Percentiles rank a stretch among this genome's conserved stretches.
Conservation (phyloP, 2,113 vertebrate species). For the Anthoscopus minutus region DNA sequence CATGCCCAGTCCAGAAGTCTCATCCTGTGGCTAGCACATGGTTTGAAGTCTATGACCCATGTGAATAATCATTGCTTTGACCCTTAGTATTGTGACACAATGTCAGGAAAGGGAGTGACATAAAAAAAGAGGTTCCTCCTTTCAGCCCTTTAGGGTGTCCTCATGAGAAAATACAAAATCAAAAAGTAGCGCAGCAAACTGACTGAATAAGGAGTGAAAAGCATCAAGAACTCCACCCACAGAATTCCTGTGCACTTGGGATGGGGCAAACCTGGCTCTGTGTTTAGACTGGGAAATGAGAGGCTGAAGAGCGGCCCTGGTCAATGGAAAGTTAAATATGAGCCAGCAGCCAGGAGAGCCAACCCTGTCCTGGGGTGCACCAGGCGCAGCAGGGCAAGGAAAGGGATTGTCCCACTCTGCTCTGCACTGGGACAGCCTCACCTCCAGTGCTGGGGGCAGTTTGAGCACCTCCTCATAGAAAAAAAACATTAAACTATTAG, state of each 20-base stretch:
- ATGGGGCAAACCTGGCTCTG: not conserved
- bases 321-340: fast-evolving
- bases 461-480: no score
- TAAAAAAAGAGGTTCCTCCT: not conserved
- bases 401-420: not conserved
- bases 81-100: not conserved
- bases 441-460: not conserved
- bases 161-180: not conserved
- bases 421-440: not conserved
- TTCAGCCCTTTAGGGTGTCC: not conserved
- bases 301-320: not conserved
- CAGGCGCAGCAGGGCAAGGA: fast-evolving
- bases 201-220: not conserved
- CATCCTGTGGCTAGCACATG: not conserved
- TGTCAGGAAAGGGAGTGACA: not conserved
- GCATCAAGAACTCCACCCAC: not conserved
- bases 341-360: not conserved
- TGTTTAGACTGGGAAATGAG: not conserved
- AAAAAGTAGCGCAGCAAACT: not conserved
- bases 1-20: not conserved
- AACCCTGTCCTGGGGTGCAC: not conserved
- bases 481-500: not conserved
- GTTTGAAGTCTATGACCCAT: not conserved
- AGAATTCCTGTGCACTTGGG: not conserved
- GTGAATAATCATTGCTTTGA: not conserved